phyloP scores from a whole-genome alignment of 2,888 invertebrate species.

The Pterostichus niger region DNA sequence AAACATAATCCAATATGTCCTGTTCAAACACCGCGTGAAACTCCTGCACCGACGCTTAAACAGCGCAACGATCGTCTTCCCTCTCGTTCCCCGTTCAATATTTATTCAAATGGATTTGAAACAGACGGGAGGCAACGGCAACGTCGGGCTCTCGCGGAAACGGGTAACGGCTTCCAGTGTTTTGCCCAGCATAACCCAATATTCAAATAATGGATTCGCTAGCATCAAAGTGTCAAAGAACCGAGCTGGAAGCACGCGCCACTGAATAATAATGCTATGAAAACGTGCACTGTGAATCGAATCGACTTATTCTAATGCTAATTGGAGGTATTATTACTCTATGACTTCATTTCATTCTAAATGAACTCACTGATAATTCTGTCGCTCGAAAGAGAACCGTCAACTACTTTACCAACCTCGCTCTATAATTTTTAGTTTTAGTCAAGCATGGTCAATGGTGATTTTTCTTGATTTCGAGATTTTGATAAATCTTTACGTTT shows the following conservation, averaged over 20 bases:
- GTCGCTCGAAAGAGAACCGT: too few relatives aligned
- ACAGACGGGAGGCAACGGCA: neutral
- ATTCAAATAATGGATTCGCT: slow-evolving; percentile 52
- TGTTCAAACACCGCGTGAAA: slow-evolving; percentile 39
- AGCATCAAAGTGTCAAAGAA: slow-evolving; percentile 41
- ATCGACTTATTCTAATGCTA: slow-evolving; percentile 22
- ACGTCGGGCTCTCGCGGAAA: neutral
- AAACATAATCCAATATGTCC: slow-evolving; percentile 41
- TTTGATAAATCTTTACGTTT: too few relatives aligned
- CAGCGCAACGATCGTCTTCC: slow-evolving; percentile 12
- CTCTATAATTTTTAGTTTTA: too few relatives aligned
- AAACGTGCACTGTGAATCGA: neutral
- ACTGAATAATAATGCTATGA: slow-evolving; percentile 5
- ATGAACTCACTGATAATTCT: too few relatives aligned
- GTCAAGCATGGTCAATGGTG: too few relatives aligned
- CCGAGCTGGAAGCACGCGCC: neutral
- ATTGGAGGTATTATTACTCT: slow-evolving; percentile 5
- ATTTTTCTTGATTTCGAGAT: too few relatives aligned
- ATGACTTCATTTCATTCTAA: too few relatives aligned
- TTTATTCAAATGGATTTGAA: slow-evolving; percentile 49
- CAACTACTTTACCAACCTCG: too few relatives aligned
- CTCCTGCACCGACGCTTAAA: neutral
- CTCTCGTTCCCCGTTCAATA: slow-evolving; percentile 17
- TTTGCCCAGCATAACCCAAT: slow-evolving; percentile 37
- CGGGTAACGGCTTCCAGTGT: slow-evolving; percentile 1